These are phyloP conservation scores for Lepidostoma basale DNA, from an alignment of 1,140 invertebrate genomes.

Conservation along the genomic window DNA sequence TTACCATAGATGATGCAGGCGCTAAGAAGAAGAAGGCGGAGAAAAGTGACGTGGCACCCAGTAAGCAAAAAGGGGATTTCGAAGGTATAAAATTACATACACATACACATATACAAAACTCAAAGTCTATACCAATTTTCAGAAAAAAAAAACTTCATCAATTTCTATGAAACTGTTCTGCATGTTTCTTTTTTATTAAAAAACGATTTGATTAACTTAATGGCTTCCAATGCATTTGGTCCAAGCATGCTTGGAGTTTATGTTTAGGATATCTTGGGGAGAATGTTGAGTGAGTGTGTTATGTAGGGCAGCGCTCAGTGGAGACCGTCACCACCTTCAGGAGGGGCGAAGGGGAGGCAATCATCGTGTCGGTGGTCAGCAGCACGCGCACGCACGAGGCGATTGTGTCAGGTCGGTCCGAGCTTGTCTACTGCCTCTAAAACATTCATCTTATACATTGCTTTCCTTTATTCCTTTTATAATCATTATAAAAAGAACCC, in stretches of 20 bases:
- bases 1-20: slow-evolving; percentile 43
- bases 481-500: slow-evolving; percentile 7
- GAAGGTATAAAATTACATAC: slow-evolving; percentile 56
- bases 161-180: slow-evolving; percentile 5
- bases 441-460: slow-evolving; percentile 42
- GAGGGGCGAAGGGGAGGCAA: slow-evolving; percentile 64
- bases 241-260: slow-evolving; percentile 31
- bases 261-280: slow-evolving; percentile 18
- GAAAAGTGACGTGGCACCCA: slow-evolving; percentile 48
- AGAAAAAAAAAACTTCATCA: background rate
- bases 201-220: slow-evolving; percentile 1
- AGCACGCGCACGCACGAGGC: slow-evolving; percentile 66
- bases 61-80: slow-evolving; percentile 49
- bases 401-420: slow-evolving; percentile 66
- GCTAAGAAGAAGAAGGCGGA: slow-evolving; percentile 47
- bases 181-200: slow-evolving; percentile 22
- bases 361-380: slow-evolving; percentile 67
- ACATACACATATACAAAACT: slow-evolving; percentile 19
- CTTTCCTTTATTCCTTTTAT: slow-evolving; percentile 1
- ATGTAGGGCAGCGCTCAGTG: slow-evolving; percentile 60
- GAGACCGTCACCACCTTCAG: slow-evolving; percentile 67
- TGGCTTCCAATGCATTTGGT: slow-evolving; percentile 30
- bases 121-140: slow-evolving; percentile 14
- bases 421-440: slow-evolving; percentile 33
- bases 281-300: slow-evolving; percentile 32